A percentile compares a stretch with the other conserved stretches of the same genome.
Evolutionary conservation across 2,888 invertebrate species (phyloP).

Genomic region (Nomada goodeniana): DNA sequence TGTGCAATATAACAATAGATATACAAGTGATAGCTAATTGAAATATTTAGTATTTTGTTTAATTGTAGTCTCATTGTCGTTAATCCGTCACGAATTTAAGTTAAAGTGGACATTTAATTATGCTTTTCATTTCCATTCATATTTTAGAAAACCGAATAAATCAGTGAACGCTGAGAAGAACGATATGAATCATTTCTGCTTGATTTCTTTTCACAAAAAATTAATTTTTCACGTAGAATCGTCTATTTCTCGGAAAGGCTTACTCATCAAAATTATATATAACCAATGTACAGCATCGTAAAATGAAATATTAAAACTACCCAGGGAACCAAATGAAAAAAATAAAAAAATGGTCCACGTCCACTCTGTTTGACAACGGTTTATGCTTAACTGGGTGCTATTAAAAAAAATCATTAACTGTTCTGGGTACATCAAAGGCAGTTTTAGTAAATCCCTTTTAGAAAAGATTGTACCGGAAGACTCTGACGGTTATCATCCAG

Average conservation of each 20-base stretch:
- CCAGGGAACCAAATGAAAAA: no score
- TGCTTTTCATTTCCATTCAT: not conserved
- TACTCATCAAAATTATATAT: not conserved
- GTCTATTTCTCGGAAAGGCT: not conserved
- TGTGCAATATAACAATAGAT: not conserved
- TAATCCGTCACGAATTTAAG: no score
- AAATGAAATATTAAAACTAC: no score
- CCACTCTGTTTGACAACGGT: no score
- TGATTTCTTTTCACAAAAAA: not conserved
- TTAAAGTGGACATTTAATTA: no score
- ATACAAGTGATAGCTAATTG: constrained; percentile 3
- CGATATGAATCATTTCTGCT: not conserved
- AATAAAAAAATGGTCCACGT: no score
- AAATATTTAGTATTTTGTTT: not conserved
- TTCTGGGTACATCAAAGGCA: no score
- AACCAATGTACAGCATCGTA: not conserved
- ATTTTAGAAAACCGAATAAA: not conserved
- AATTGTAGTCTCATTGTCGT: not conserved
- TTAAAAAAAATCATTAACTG: no score
- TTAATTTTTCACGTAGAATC: not conserved
- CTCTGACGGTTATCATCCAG: no score
- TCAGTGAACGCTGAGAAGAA: not conserved
- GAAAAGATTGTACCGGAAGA: no score
- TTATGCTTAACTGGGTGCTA: no score
- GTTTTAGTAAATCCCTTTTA: no score